Evolutionary conservation across 1,140 invertebrate species (phyloP), one percentile per base, ranked within the genome.

Genomic region (Cecropterus lyciades): DNA sequence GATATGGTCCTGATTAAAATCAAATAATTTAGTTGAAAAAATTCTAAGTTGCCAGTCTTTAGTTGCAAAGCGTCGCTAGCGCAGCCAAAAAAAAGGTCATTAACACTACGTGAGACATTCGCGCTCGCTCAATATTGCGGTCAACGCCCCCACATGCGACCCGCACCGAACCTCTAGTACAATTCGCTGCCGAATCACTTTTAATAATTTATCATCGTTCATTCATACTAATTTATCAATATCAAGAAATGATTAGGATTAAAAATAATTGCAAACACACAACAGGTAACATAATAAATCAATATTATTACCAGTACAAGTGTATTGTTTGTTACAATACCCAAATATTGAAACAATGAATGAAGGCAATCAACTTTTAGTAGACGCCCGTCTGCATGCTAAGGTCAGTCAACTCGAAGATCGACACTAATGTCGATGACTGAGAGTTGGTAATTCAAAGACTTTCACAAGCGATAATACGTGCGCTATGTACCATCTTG

Each of bases 31-130:
- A 7, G 40, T 43, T n/a, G n/a, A n/a, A n/a, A 10, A 14, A 14
- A 43, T 14, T 14, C 40, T 43, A 37, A 37, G 40, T 43, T 43
- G n/a, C 43, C 27, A 40, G 30, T 51, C 11, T 48, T 49, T 37
- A 62, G 45, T 33, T 64, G n/a, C 49, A 46, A 64, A 79, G 64
- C 56, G 72, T 75, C 80, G 80, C 82, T 82, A 82, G 84, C 82
- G 84, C 84, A 89, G 79, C 79, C 81, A 85, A 91, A 91, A 91
- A 88, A 84, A 87, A 85, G 89, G 86, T 91, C 86, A 89, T 89
- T 90, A 89, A 91, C 89, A 85, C 86, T 86, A 82, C 79, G 84
- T 84, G 85, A 88, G 89, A 91, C 86, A 91, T 91, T 91, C 85
- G 85, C 87, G 85, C 83, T 84, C 80, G 82, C 78, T 90, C 82